These are phyloP conservation scores for Antheraea assamensis DNA, from an alignment of 2,888 invertebrate genomes.

Conservation along the genomic window DNA sequence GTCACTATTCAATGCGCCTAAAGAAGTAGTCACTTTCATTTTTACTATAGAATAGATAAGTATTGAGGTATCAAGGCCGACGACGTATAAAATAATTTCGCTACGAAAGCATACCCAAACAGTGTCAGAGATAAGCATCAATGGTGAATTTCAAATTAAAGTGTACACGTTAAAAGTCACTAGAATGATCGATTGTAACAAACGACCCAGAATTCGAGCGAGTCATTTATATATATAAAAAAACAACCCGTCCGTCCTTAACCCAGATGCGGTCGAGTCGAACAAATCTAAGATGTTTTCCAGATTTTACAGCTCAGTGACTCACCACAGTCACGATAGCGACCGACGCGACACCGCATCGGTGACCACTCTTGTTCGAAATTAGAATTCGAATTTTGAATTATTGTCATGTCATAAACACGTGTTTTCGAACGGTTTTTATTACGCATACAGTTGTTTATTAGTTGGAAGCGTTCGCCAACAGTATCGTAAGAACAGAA, in stretches of 20 bases:
- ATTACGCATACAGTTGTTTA: not conserved
- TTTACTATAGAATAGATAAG: not conserved
- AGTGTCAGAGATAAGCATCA: constrained; percentile 12
- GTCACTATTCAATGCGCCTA: not conserved
- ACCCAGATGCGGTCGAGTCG: constrained; percentile 36
- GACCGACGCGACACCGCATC: not conserved
- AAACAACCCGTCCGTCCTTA: constrained; percentile 35
- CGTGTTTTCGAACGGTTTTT: not conserved
- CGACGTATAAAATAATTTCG: not conserved
- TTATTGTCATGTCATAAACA: constrained; percentile 5
- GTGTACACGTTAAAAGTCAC: constrained; percentile 20
- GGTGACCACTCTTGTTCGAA: not conserved
- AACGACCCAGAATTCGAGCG: constrained; percentile 34
- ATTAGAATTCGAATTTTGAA: constrained; percentile 35
- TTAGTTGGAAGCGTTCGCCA: not conserved
- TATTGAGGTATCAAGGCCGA: not conserved
- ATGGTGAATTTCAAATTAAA: not conserved
- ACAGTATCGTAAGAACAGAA: not conserved
- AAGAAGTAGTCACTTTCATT: too few relatives aligned
- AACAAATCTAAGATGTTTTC: constrained; percentile 37
- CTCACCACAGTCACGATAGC: constrained; percentile 24
- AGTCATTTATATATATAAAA: constrained; percentile 26
- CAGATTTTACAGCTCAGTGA: constrained; percentile 40
- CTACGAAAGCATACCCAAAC: not conserved
- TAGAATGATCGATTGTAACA: constrained; percentile 40